Evolutionary conservation across 2,113 vertebrate genomes (phyloP).

Genomic region (Aptenodytes forsteri): DNA sequence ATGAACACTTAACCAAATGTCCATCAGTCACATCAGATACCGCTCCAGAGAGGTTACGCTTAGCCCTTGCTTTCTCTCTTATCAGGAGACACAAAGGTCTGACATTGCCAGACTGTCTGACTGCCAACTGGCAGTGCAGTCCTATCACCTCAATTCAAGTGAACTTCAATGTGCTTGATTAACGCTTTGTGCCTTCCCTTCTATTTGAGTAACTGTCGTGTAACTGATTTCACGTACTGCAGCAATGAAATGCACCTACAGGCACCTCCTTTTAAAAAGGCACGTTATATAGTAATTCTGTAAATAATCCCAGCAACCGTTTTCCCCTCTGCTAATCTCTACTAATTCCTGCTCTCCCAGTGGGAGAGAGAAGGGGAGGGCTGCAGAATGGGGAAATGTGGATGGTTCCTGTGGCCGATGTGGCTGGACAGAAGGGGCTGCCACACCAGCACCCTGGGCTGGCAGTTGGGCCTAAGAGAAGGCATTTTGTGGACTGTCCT

Average conservation of each 20-base stretch:
- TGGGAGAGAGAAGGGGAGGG: background rate
- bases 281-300: accelerated
- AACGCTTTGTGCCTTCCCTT: background rate
- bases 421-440: background rate
- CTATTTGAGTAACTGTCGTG: background rate
- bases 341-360: background rate
- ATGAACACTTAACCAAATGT: background rate
- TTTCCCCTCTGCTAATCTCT: background rate
- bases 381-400: background rate
- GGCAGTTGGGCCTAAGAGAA: background rate
- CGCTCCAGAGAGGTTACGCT: background rate
- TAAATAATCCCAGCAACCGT: background rate
- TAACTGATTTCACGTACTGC: background rate
- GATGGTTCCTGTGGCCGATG: background rate
- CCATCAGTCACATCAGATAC: background rate
- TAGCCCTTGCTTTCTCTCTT: background rate
- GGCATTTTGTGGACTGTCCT: background rate
- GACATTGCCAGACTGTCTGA: background rate
- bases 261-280: background rate
- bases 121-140: background rate
- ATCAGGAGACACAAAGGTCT: background rate
- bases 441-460: background rate
- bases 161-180: background rate
- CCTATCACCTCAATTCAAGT: background rate
- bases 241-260: background rate